A percentile compares a stretch with the other conserved stretches of the same genome.
Conservation (phyloP, 2,888 invertebrate genomes). For the Mesochorus sp. region DNA sequence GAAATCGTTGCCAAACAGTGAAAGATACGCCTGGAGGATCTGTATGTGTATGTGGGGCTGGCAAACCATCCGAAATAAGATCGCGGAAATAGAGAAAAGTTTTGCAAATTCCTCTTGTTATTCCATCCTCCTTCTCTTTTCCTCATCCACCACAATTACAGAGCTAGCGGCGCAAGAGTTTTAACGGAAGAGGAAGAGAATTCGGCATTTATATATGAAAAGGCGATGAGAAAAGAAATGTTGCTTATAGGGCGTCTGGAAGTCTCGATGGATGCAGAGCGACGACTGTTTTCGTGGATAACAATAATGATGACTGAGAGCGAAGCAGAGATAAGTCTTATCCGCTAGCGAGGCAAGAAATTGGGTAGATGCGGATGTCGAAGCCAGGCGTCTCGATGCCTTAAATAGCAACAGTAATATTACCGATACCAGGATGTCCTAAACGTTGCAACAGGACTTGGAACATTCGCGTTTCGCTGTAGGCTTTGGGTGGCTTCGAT, state of each 20-base stretch:
- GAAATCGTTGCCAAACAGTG: constrained; percentile 47
- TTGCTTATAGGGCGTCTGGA: constrained; percentile 46
- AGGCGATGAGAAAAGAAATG: constrained; percentile 35
- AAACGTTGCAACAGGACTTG: constrained; percentile 7
- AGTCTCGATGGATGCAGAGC: constrained; percentile 45
- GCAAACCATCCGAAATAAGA: constrained; percentile 42
- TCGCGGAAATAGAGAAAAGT: constrained; percentile 46
- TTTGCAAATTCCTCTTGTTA: constrained; percentile 50
- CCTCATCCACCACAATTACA: constrained; percentile 44
- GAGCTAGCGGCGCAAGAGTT: constrained; percentile 7
- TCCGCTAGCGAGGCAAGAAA: constrained; percentile 31
- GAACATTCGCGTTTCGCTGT: constrained; percentile 19
- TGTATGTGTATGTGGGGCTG: constrained; percentile 26
- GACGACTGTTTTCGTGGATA: constrained; percentile 28
- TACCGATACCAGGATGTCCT: constrained; percentile 1
- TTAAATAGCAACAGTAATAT: constrained; percentile 30
- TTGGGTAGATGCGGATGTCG: constrained; percentile 15
- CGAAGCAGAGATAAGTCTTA: constrained; percentile 34
- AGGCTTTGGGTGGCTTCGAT: constrained; percentile 13
- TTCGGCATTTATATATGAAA: constrained; percentile 38
- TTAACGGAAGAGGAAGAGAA: too few relatives aligned
- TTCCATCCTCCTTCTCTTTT: too few relatives aligned
- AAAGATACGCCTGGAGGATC: constrained; percentile 1
- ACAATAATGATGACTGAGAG: constrained; percentile 31
- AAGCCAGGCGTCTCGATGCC: not conserved